These are phyloP conservation scores for Lateolabrax maculatus DNA, from an alignment of 2,797 vertebrate genomes.

Conservation along the genomic window DNA sequence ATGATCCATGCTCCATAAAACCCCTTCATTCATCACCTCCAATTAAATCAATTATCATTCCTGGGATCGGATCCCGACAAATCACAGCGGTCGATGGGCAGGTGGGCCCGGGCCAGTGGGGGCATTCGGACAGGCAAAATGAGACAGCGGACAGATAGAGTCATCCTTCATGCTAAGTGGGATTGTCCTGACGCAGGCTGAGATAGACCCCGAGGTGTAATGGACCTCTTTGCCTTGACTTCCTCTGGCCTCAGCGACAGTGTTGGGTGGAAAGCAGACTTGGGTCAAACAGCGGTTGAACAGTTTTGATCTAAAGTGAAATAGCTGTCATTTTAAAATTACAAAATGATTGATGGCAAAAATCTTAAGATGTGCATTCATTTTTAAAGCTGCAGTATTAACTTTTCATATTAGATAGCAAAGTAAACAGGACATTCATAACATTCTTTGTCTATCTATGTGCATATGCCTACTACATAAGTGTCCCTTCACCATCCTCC, in stretches of 20 bases:
- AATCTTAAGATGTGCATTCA: constrained; percentile 31
- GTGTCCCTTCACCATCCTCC: neutral
- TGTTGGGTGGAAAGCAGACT: constrained; percentile 59
- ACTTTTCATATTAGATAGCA: constrained; percentile 36
- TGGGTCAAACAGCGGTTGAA: constrained; percentile 76
- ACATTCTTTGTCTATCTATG: neutral
- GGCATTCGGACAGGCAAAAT: constrained; percentile 79
- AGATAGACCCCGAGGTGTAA: constrained; percentile 82
- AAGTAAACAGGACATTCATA: constrained; percentile 21
- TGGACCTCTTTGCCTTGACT: constrained; percentile 85
- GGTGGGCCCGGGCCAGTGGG: constrained; percentile 67
- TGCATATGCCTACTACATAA: neutral
- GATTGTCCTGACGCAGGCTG: constrained; percentile 80
- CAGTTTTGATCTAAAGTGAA: constrained; percentile 72
- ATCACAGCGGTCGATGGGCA: constrained; percentile 72
- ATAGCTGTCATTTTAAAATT: constrained; percentile 70
- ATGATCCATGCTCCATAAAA: constrained; percentile 79
- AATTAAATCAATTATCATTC: constrained; percentile 84
- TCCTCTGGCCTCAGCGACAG: constrained; percentile 72
- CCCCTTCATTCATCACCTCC: constrained; percentile 75
- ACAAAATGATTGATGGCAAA: constrained; percentile 69
- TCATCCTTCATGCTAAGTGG: constrained; percentile 85
- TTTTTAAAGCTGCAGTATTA: constrained; percentile 43
- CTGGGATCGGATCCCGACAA: constrained; percentile 73
- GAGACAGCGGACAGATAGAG: constrained; percentile 82